Percentiles rank a stretch among this genome's conserved stretches.
Conservation (phyloP, 23 tunicate genomes). For the Trididemnum miniatum region DNA sequence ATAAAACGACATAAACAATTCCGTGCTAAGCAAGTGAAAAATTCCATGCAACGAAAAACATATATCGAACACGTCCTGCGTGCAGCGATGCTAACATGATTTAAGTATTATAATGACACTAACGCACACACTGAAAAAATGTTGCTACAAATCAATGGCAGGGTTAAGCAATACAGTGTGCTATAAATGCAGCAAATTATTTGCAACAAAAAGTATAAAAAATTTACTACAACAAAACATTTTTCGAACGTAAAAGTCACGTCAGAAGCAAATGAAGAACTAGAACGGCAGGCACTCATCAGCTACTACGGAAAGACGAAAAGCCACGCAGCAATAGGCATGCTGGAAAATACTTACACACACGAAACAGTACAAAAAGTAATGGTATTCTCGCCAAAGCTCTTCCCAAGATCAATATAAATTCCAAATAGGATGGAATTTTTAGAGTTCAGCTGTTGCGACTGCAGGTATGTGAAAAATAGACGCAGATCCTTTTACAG, state of each 20-base stretch:
- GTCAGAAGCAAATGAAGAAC: neutral
- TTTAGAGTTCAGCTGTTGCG: constrained; percentile 9
- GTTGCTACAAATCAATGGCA: neutral
- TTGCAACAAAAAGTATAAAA: constrained; percentile 9
- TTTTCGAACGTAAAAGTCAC: neutral
- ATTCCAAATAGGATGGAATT: no score
- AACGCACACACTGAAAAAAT: neutral
- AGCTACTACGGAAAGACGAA: no score
- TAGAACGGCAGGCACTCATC: no score
- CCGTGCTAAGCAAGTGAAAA: neutral
- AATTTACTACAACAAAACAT: no score
- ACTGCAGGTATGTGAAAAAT: constrained; percentile 20
- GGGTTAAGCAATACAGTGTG: constrained; percentile 11
- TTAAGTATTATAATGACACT: neutral
- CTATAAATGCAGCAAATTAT: neutral
- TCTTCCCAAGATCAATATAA: no score
- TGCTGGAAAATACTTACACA: no score
- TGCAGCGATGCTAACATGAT: neutral
- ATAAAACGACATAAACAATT: neutral
- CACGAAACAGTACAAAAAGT: neutral
- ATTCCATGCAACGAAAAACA: neutral
- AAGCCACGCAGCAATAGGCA: neutral
- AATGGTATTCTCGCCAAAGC: no score
- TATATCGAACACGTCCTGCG: neutral
- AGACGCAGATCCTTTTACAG: constrained; percentile 25